Conservation (phyloP, 1,140 invertebrate species). For the Atta cephalotes region DNA sequence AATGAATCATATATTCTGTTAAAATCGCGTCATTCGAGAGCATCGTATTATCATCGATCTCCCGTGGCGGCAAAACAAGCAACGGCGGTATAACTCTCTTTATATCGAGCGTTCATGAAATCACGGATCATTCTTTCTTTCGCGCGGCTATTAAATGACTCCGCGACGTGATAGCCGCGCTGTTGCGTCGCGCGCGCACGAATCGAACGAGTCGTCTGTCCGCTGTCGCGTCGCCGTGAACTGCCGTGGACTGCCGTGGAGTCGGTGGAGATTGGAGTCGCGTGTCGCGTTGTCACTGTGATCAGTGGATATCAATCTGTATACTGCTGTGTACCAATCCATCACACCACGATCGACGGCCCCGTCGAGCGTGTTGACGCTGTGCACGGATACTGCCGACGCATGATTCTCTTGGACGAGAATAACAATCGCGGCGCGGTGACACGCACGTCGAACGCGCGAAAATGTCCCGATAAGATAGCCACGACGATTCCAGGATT, state of each 20-base stretch:
- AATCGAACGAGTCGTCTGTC: not conserved
- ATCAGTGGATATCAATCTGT: too few relatives aligned
- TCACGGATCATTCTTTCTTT: not conserved
- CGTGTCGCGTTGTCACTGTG: too few relatives aligned
- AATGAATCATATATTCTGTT: conserved; percentile 1
- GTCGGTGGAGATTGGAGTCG: too few relatives aligned
- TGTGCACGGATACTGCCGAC: conserved; percentile 68
- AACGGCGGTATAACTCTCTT: too few relatives aligned
- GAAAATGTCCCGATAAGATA: conserved; percentile 64
- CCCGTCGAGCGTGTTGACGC: conserved; percentile 36
- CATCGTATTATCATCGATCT: not conserved
- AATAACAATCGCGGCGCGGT: conserved; percentile 39
- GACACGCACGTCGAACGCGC: conserved; percentile 64
- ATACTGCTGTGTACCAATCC: too few relatives aligned
- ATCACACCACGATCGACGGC: not conserved
- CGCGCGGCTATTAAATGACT: not conserved
- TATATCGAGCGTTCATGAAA: not conserved
- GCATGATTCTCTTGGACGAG: conserved; percentile 53
- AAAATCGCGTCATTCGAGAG: not conserved
- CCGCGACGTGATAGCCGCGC: not conserved
- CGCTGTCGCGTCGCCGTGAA: too few relatives aligned
- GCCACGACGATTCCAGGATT: conserved; percentile 1
- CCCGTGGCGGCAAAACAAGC: not conserved
- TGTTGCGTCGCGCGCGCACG: not conserved
- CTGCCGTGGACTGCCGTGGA: too few relatives aligned